Conservation (phyloP, 2,113 vertebrate species). For the Neogobius melanostomus region DNA sequence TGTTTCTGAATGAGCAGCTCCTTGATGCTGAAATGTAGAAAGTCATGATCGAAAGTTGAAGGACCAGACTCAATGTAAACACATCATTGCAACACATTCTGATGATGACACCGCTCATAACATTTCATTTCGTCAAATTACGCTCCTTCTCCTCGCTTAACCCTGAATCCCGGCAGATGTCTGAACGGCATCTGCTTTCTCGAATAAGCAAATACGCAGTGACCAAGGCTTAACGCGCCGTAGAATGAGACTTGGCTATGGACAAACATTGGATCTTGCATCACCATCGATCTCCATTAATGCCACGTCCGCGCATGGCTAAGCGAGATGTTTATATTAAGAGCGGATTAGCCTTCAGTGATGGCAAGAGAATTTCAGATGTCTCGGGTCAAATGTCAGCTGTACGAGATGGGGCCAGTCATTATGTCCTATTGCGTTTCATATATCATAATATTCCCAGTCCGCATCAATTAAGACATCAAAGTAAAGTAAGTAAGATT, state of each 20-base stretch:
- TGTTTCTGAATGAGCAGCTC: neutral
- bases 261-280: constrained; percentile 61
- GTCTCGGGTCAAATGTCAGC: constrained; percentile 59
- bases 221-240: constrained; percentile 44
- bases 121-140: constrained; percentile 36
- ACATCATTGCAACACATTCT: constrained; percentile 26
- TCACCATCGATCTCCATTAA: constrained; percentile 71
- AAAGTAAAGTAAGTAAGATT: constrained; percentile 35
- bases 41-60: neutral
- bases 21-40: neutral
- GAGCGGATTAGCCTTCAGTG: constrained; percentile 49
- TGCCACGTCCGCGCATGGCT: constrained; percentile 47
- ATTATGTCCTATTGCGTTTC: constrained; percentile 56
- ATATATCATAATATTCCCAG: constrained; percentile 37
- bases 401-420: constrained; percentile 31
- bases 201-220: constrained; percentile 35
- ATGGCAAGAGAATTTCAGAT: constrained; percentile 46
- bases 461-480: constrained; percentile 42
- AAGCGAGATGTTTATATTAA: constrained; percentile 51
- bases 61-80: constrained; percentile 22
- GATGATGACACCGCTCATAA: constrained; percentile 35
- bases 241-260: constrained; percentile 43
- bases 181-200: constrained; percentile 33
- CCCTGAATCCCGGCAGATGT: constrained; percentile 17
- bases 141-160: constrained; percentile 21